Evolutionary conservation across 1,140 invertebrate species (phyloP).

Genomic region (Paramacrobiotus metropolitanus): DNA sequence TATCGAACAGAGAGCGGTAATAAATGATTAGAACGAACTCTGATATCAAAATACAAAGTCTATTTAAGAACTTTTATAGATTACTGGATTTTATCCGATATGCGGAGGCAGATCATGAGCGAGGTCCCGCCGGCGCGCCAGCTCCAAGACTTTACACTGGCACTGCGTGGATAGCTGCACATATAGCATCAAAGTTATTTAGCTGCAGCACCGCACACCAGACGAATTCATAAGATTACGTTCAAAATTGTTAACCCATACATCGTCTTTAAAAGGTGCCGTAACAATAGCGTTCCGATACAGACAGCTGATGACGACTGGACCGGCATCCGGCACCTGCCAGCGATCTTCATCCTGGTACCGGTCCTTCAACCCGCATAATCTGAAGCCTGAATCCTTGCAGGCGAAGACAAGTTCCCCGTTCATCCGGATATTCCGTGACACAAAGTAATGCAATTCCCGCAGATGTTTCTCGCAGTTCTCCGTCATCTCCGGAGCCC

Average conservation of each 20-base stretch:
- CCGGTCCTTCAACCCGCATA: conserved; percentile 63
- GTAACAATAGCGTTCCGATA: conserved; percentile 58
- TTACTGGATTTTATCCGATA: too few relatives aligned
- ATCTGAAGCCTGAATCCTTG: conserved; percentile 50
- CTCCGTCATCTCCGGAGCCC: conserved; percentile 53
- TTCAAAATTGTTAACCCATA: conserved; percentile 15
- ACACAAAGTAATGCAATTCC: conserved; percentile 90
- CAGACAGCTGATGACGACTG: conserved; percentile 69
- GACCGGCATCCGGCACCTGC: conserved; percentile 41
- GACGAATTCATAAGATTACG: too few relatives aligned
- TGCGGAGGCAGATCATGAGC: conserved; percentile 79
- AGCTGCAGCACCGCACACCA: too few relatives aligned
- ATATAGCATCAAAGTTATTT: too few relatives aligned
- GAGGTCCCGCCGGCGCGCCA: conserved; percentile 70
- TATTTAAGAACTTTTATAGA: too few relatives aligned
- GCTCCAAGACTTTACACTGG: conserved; percentile 50
- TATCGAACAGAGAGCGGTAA: too few relatives aligned
- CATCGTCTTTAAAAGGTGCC: conserved; percentile 31
- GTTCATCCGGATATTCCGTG: conserved; percentile 74
- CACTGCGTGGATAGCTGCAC: conserved; percentile 24
- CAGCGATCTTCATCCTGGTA: conserved; percentile 33
- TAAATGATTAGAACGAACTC: too few relatives aligned
- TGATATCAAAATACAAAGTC: too few relatives aligned
- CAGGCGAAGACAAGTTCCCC: conserved; percentile 64
- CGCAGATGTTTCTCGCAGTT: conserved; percentile 70